Base-by-base conservation (phyloP, 2,113 vertebrate species). In the Pseudopipra pipra region DNA sequence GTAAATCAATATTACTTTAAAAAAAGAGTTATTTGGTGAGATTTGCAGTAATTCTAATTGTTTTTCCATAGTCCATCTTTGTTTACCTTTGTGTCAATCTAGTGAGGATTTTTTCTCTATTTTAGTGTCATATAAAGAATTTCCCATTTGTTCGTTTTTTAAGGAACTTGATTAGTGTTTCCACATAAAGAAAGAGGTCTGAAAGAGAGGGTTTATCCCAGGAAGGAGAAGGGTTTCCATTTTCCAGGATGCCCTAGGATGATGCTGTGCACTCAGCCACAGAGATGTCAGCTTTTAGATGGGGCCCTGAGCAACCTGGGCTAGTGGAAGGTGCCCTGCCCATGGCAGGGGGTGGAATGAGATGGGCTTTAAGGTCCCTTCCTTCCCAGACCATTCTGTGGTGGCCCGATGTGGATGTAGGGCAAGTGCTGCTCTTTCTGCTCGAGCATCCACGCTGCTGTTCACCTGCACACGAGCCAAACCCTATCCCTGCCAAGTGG, bases 221-320 rank as follows among this genome's bases (percentile, higher is more conserved):
- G 56, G 27, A n/a, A 86, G 49, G 31, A 52, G n/a, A 74, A 79
- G 1, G 0, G 5, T 68, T 73, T 68, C n/a, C 18, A 16, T 83
- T 83, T 85, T 85, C 82, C 55, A 61, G 54, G 30, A 30, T 73
- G 33, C 7, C 20, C 33, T 44, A 51, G 79, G 62, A 33, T 21
- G 74, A 33, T 70, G 25, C n/a, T 41, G 2, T n/a, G 23, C 11
- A 9, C 51, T 70, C 28, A 46, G 5, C 54, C 52, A n/a, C 30
- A 27, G 68, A 78, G 39, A 4, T 0, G 0, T 4, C 7, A 9
- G n/a, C 30, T 72, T 17, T 16, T 1, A 1, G 12, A 54, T 5
- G 25, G 47, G 24, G 30, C 24, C 59, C 39, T 47, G 46, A 61
- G 24, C 46, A 46, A 18, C 54, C 28, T 18, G n/a, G 23, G 9